Evolutionary conservation across 2,888 invertebrate species (phyloP).

Genomic region (Melinopterus prodromus): DNA sequence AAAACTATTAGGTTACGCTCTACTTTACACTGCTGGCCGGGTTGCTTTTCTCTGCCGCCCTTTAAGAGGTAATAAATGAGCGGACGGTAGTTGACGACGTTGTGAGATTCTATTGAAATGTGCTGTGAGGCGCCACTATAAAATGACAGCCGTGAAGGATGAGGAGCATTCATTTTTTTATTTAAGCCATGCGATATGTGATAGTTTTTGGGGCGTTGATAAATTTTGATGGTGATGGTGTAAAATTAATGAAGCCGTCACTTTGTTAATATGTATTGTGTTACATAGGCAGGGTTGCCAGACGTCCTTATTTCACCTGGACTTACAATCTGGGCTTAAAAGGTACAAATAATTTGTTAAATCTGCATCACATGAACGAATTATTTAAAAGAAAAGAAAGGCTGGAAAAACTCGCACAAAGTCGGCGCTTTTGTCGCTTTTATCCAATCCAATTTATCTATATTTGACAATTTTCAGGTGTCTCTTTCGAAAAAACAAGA

Average conservation of each 20-base stretch:
- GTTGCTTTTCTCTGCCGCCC: neutral
- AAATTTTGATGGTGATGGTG: neutral
- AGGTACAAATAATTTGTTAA: too few species aligned
- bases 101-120: slow-evolving; percentile 19
- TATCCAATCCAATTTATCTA: too few species aligned
- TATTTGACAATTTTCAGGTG: too few species aligned
- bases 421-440: too few species aligned
- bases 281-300: neutral
- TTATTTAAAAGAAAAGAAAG: too few species aligned
- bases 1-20: slow-evolving; percentile 25
- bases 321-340: too few species aligned
- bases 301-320: too few species aligned
- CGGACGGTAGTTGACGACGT: slow-evolving; percentile 18
- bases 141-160: slow-evolving; percentile 25
- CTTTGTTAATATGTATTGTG: neutral
- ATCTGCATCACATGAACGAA: too few species aligned
- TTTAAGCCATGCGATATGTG: neutral
- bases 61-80: slow-evolving; percentile 19
- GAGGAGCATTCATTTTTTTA: slow-evolving; percentile 11
- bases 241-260: neutral
- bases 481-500: too few species aligned
- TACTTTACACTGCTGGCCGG: slow-evolving; percentile 15
- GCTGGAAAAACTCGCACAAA: too few species aligned
- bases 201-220: neutral
- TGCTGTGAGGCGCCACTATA: slow-evolving; percentile 23